Percentiles rank a stretch among this genome's conserved stretches.
phyloP scores from a whole-genome alignment of 2,797 vertebrate species.

The Cottoperca gobio region DNA sequence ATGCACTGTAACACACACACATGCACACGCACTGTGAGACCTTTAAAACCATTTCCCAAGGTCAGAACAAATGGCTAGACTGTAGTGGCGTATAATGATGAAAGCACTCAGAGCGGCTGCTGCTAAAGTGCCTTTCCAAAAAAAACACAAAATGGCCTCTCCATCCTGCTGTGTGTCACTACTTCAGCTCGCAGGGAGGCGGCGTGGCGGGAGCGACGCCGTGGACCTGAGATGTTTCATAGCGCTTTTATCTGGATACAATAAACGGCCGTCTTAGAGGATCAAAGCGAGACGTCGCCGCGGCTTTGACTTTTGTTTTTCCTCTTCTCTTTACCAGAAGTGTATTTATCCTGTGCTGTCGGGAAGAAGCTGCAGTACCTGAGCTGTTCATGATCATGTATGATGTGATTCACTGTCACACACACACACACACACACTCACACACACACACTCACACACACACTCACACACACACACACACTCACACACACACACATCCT shows the following conservation, averaged over 20 bases:
- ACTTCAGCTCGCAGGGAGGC: conserved; percentile 49
- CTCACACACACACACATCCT: not conserved
- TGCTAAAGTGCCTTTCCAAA: conserved; percentile 70
- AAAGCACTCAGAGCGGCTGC: conserved; percentile 70
- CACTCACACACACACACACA: not conserved
- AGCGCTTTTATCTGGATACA: conserved; percentile 54
- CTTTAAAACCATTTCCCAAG: conserved; percentile 75
- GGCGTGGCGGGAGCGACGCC: not conserved
- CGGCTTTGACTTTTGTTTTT: not conserved
- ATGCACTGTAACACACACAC: conserved; percentile 27
- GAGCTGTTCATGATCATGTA: conserved; percentile 14
- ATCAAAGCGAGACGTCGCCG: conserved; percentile 14
- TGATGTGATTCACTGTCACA: conserved; percentile 8
- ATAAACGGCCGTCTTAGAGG: conserved; percentile 26
- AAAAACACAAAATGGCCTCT: conserved; percentile 70
- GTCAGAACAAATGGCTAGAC: conserved; percentile 70
- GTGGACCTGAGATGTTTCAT: conserved; percentile 35
- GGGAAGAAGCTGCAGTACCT: not conserved
- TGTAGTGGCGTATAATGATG: conserved; percentile 72
- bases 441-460: not conserved
- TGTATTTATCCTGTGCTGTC: conserved; percentile 5
- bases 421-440: not conserved
- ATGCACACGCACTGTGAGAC: conserved; percentile 31
- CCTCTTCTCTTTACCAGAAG: not conserved
- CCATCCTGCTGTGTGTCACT: conserved; percentile 56